phyloP scores from a whole-genome alignment of 2,113 vertebrate species.

The Ceuthmochares aereus region DNA sequence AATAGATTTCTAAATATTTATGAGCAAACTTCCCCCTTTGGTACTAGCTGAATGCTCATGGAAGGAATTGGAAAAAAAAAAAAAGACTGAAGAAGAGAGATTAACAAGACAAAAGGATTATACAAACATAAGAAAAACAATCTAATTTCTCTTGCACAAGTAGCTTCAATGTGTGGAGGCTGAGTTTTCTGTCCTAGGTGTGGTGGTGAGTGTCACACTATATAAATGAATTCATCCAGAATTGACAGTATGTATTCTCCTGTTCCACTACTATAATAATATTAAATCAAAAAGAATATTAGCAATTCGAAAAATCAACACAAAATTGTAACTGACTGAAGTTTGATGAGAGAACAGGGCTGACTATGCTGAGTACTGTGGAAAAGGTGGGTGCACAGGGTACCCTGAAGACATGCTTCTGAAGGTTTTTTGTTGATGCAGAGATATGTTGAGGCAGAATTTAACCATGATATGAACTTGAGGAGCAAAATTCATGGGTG shows the following conservation, averaged over 20 bases:
- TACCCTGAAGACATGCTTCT: background rate
- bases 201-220: background rate
- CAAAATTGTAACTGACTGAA: background rate
- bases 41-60: background rate
- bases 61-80: background rate
- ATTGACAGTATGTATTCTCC: background rate
- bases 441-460: background rate
- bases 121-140: background rate
- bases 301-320: background rate
- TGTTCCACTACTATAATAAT: background rate
- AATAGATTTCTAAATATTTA: constrained; percentile 16
- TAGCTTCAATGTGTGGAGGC: background rate
- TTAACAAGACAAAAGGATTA: background rate
- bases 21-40: background rate
- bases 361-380: background rate
- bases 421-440: background rate
- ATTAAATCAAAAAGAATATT: background rate
- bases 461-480: background rate
- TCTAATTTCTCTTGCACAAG: background rate
- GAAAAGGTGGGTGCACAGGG: background rate
- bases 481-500: background rate
- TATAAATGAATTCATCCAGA: background rate
- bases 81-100: background rate
- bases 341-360: background rate
- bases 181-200: background rate